Base-by-base conservation (phyloP, 2,888 invertebrate species). In the Troglohyphantes excavatus region DNA sequence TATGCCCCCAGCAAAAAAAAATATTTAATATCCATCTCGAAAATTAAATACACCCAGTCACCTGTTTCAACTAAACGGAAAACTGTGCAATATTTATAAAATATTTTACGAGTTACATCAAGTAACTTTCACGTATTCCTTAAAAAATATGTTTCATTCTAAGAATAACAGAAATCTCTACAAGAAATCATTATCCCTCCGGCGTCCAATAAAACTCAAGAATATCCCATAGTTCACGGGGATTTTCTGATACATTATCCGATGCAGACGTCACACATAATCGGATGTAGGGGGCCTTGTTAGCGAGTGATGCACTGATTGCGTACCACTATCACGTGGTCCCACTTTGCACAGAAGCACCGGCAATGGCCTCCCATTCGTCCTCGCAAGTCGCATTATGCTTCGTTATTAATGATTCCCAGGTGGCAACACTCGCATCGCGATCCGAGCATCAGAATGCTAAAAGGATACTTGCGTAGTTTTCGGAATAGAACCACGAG, bases 401-500 rank as follows among this genome's bases (percentile, higher is more conserved):
- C 86, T 70, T 53, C 78, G 63, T 78, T 86, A 78, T 86, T 86
- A 78, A 86, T 86, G 86, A 86, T 78, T 46, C 70, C 63, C 86
- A 86, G 86, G 86, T 78, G 86, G 86, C 78, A 72, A 78, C 78
- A 67, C 70, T 86, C 86, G 70, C 86, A 78, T 78, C 78, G 86
- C 61, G 29, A 46, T 76, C 67, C 27, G 76, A 76, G 76, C 67
- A 21, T 78, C 21, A 33, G 86, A 86, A 78, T 86, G 65, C 78
- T 68, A 78, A 86, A 63, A 33, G 53, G 70, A 21, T n/a, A 39
- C 19, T 43, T 7, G n/a, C 53, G 26, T 21, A 13, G 53, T 5
- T 26, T 72, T 33, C 61, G 53, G 43, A 72, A 82, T 59, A 11
- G 82, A 72, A 39, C 23, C 59, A 43, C 11, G 13, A n/a, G 6